Base-by-base conservation (phyloP, 1,140 invertebrate genomes). In the Drosophila leontia region DNA sequence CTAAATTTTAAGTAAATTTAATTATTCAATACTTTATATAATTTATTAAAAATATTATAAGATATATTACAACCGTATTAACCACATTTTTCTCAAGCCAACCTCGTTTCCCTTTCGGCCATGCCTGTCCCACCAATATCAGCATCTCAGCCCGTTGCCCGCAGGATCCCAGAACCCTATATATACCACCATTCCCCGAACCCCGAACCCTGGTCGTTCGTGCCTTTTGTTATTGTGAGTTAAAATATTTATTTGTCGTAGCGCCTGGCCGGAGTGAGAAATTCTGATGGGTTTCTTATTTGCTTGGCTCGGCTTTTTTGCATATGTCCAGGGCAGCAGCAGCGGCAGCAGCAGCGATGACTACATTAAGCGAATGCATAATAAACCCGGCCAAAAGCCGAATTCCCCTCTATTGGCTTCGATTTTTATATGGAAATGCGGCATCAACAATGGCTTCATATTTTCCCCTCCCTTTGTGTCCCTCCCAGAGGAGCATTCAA, bases 191-290 rank as follows among this genome's bases (percentile, higher is more conserved):
- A 2, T 56, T 39, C 53, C 53, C 19, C 35, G 19, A 56, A 39
- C 53, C 69, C 53, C 42, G 35, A 35, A 17, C 60, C 59, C 17
- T 60, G 45, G 62, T 65, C 76, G 41, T 79, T 72, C 76, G 41
- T 79, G 76, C 78, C 77, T 77, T 86, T 88, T 85, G 85, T 90
- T 90, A 85, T 82, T 90, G 85, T 90, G 85, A 90, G 85, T 76
- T 90, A 90, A 87, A 90, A 90, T 90, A 90, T 90, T 90, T 90
- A 90, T 90, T 90, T 90, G 85, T 90, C 85, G 85, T 85, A 90
- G 85, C 85, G 85, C 85, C 85, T 90, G 78, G 67, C 41, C 86
- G 81, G 85, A 90, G 85, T 90, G 85, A 90, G 85, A 90, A 90
- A 90, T 90, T 90, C 85, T 90, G 85, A 90, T 90, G 85, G 85